Percentiles rank a stretch among this genome's conserved stretches.
phyloP scores from a whole-genome alignment of 2,113 vertebrate genomes.

The Polyodon spathula region DNA sequence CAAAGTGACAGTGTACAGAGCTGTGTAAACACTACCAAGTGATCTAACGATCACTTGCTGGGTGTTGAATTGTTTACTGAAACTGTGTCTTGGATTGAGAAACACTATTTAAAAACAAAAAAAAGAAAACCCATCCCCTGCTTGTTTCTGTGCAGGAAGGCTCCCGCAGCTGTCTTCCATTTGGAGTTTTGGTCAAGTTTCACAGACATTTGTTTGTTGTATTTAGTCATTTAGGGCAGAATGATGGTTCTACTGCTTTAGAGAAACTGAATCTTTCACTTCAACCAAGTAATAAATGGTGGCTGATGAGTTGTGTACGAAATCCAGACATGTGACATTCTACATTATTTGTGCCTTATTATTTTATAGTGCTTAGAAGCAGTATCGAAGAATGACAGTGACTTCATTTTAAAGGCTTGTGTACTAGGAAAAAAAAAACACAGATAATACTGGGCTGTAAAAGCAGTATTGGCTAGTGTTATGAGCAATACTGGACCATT shows the following conservation, averaged over 20 bases:
- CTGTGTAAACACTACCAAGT: neutral
- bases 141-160: too few species aligned
- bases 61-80: neutral
- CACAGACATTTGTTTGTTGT: slow-evolving; percentile 2
- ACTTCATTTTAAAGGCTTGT: neutral
- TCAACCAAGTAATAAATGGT: neutral
- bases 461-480: too few species aligned
- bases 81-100: slow-evolving; percentile 4
- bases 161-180: neutral
- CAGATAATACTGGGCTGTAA: too few species aligned
- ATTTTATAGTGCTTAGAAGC: neutral
- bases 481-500: too few species aligned
- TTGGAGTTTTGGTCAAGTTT: neutral
- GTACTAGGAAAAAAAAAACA: too few species aligned
- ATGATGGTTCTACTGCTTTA: neutral
- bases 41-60: neutral
- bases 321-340: neutral
- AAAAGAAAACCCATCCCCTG: too few species aligned
- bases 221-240: neutral
- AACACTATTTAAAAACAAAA: neutral
- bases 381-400: neutral
- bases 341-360: neutral
- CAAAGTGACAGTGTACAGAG: neutral
- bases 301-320: neutral
- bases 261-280: neutral